These are phyloP conservation scores for Etia nguti DNA, from an alignment of 2,113 vertebrate species.

Conservation along the genomic window DNA sequence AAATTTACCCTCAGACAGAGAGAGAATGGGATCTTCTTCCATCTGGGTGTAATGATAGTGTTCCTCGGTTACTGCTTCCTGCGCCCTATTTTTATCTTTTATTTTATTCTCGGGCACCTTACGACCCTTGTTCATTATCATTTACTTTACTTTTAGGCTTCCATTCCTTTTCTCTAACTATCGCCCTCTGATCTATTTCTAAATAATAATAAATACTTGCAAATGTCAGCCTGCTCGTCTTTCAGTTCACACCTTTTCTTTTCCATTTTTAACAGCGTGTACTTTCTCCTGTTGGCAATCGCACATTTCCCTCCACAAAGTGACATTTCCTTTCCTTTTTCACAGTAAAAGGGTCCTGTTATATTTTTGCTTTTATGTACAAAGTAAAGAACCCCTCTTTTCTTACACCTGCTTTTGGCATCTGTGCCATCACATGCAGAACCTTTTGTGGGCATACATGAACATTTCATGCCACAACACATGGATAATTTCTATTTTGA, in stretches of 20 bases:
- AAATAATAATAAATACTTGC: not conserved
- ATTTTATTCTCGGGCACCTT: not conserved
- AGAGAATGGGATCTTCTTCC: not conserved
- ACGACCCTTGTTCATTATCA: not conserved
- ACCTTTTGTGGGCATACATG: not conserved
- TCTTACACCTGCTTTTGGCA: not conserved
- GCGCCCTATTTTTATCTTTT: not conserved
- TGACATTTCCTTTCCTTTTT: not conserved
- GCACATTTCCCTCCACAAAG: not conserved
- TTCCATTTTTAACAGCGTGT: not conserved
- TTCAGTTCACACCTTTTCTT: not conserved
- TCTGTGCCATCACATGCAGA: not conserved
- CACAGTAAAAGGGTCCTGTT: not conserved
- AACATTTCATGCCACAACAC: not conserved
- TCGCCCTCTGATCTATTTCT: not conserved
- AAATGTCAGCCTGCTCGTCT: not conserved
- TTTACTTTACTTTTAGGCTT: not conserved
- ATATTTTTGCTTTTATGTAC: not conserved
- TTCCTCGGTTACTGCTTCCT: not conserved
- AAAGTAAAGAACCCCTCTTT: not conserved
- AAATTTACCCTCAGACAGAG: not conserved
- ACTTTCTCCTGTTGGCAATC: not conserved
- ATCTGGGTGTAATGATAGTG: not conserved
- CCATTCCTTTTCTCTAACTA: not conserved
- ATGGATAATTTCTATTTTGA: conserved; percentile 19